Conservation (phyloP, 2,113 vertebrate species). For the Xerus inauris region DNA sequence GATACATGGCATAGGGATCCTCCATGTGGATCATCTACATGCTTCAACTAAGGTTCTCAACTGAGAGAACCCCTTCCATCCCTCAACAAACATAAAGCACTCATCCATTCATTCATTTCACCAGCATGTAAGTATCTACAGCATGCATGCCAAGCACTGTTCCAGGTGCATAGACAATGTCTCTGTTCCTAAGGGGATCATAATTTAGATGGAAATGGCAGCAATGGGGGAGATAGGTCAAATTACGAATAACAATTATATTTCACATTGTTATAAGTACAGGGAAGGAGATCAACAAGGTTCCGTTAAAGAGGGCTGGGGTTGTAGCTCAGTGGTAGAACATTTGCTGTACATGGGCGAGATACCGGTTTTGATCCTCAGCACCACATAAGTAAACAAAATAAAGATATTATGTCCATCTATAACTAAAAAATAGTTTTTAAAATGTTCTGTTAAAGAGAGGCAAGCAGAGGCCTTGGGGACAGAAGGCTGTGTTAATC, state of each 20-base stretch:
- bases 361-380: too few relatives aligned
- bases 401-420: too few relatives aligned
- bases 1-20: background rate
- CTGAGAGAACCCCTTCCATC: rapidly evolving
- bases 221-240: background rate
- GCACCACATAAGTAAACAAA: too few relatives aligned
- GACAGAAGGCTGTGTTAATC: background rate
- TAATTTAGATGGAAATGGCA: background rate
- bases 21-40: rapidly evolving
- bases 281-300: background rate
- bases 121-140: background rate
- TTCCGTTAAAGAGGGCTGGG: background rate
- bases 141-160: background rate
- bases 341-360: too few relatives aligned
- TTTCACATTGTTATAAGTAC: background rate
- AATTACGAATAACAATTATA: background rate
- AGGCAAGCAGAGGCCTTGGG: background rate
- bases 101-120: background rate
- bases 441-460: background rate
- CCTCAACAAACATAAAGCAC: background rate
- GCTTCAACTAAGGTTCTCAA: background rate
- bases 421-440: too few relatives aligned
- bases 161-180: background rate
- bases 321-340: too few relatives aligned
- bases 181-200: background rate